Evolutionary conservation across 1,140 invertebrate genomes (phyloP), one percentile per base, ranked within the genome.

Genomic region (Drosophila mayri): DNA sequence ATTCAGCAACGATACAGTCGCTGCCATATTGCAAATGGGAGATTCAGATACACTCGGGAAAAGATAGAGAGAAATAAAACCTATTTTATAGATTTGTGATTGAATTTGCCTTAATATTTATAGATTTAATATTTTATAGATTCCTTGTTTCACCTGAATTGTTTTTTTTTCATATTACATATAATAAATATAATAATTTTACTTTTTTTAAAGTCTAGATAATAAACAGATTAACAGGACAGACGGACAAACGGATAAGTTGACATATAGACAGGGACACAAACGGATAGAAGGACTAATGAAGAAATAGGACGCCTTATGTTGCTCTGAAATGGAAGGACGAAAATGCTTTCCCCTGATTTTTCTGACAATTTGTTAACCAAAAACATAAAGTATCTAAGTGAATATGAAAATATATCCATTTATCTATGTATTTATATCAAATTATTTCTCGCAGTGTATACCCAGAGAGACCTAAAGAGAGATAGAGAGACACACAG

Each of bases 1-100:
- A 38, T 55, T 55, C 52, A 38, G 41, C 55, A 44, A 5, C 43
- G 67, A 55, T 67, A 67, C 49, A 8, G 46, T 49, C 61, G 79
- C 83, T 82, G 84, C 84, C 84, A 87, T 87, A 80, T 88, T 87
- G 83, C 76, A 87, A 87, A 86, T 32, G 62, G 54, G 37, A 60
- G 49, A 58, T 70, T 40, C 54, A 74, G 47, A 57, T 52, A 75
- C 43, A 35, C n/a, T 50, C n/a, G 1, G 52, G 1, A 18, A 58
- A 9, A 49, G 40, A 44, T 44, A 38, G 37, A 46, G 20, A 14
- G 6, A 8, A 37, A 54, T 20, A 54, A 22, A 37, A 32, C 11
- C 4, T 11, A 11, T 47, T 47, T n/a, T 9, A n/a, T 28, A 6
- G 25, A 28, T 28, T 30, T 1, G 7, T 30, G 28, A 30, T 30